Conservation (phyloP, 2,113 vertebrate species). For the Muntiacus muntjak region DNA sequence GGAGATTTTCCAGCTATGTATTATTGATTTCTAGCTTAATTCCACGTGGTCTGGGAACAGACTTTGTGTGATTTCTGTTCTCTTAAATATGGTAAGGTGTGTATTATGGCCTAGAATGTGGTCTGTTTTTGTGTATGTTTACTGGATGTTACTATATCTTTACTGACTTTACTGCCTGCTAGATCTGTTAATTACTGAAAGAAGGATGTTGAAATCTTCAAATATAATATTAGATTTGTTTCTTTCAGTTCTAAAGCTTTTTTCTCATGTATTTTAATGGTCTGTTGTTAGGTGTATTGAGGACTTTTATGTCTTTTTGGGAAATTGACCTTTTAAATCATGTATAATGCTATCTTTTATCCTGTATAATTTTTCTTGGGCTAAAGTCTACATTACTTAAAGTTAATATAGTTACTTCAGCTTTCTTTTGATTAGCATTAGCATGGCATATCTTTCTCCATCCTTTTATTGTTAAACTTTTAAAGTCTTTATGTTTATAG, state of each 20-base stretch:
- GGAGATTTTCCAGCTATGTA: neutral
- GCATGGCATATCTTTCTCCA: neutral
- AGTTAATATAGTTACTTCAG: neutral
- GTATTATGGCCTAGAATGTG: neutral
- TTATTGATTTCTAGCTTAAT: neutral
- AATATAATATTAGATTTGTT: neutral
- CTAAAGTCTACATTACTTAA: neutral
- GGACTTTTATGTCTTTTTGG: neutral
- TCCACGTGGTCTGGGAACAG: neutral
- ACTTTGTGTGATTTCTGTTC: neutral
- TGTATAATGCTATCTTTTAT: neutral
- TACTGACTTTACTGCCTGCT: neutral
- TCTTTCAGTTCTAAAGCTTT: neutral
- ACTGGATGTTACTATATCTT: neutral
- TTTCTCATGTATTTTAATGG: neutral
- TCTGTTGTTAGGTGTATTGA: neutral
- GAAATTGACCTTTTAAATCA: neutral
- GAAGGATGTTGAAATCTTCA: neutral
- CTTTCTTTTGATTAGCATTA: neutral
- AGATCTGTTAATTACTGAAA: neutral
- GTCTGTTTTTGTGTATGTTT: neutral
- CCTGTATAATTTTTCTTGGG: neutral
- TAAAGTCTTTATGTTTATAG: neutral
- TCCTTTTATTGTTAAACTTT: neutral
- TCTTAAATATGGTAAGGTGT: neutral